Evolutionary conservation across 2,888 invertebrate genomes (phyloP), one percentile per base, ranked within the genome.

Genomic region (Coleophora flavipennella): DNA sequence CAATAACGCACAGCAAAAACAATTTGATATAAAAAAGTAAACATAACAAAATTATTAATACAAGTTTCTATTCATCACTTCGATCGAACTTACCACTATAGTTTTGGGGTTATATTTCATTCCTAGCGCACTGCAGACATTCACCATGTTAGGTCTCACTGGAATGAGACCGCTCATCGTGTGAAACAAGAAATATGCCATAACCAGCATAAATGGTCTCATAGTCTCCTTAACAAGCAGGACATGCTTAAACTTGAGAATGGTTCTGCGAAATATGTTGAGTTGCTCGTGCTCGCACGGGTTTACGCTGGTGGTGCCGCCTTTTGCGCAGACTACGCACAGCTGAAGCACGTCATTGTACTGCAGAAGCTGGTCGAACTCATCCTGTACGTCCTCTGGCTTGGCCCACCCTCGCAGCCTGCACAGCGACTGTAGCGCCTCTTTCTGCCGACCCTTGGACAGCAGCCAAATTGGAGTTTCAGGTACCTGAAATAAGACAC

Each of bases 381-480:
- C 87, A 33, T 83, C 68, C 46, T 78, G 70, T 0, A 87, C 86
- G n/a, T 79, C 73, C 43, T 77, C 72, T 1, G 85, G 85, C 6
- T 77, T 45, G 0, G 79, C 76, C 87, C 87, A 87, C 1, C 88
- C 88, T 40, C 88, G 69, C 1, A 88, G 70, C 48, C 85, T 83
- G 45, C 87, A 85, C n/a, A 88, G 65, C 0, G 88, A 84, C 26
- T 59, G 66, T 8, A 84, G 50, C 0, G 88, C 88, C 8, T 88
- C 87, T 53, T 85, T 80, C 48, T 76, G 73, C 1, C 86, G 71
- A 7, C 87, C 86, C 48, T 86, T 86, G 0, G 87, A 86, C 41
- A 88, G 49, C n/a, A 88, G 60, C 88, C 88, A 88, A 53, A 87
- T 74, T 29, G 88, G 88, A 6, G 88, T 86, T 64, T 88, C 88